phyloP scores from a whole-genome alignment of 2,888 invertebrate species.

The Phalangium opilio region DNA sequence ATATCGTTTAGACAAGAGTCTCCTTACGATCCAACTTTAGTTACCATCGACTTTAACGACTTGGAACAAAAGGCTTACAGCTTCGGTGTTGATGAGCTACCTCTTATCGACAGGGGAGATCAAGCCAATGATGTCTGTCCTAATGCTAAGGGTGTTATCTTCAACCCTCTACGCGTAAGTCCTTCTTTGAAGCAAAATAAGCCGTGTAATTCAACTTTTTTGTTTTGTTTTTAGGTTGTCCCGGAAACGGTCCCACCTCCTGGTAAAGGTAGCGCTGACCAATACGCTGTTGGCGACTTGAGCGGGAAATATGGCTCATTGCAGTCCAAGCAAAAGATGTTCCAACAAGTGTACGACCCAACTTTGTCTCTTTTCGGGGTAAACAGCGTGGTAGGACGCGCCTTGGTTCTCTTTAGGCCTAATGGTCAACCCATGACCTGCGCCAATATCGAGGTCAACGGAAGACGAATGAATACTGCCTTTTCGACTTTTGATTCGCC shows the following conservation, averaged over 20 bases:
- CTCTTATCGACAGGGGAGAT: conserved; percentile 17
- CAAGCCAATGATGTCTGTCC: conserved; percentile 38
- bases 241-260: conserved; percentile 33
- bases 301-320: conserved; percentile 52
- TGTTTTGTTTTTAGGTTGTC: conserved; percentile 26
- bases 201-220: too few species aligned
- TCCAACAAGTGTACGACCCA: conserved; percentile 41
- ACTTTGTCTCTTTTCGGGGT: conserved; percentile 67
- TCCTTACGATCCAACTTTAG: conserved; percentile 20
- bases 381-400: conserved; percentile 61
- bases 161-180: conserved; percentile 46
- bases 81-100: conserved; percentile 22
- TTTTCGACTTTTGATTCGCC: conserved; percentile 72
- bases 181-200: neutral
- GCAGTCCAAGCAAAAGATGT: conserved; percentile 10
- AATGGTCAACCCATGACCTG: conserved; percentile 27
- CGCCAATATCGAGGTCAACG: conserved; percentile 29
- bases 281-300: conserved; percentile 76
- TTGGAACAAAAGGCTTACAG: conserved; percentile 18
- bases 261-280: conserved; percentile 62
- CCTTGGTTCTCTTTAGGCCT: conserved; percentile 48
- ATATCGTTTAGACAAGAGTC: conserved; percentile 20
- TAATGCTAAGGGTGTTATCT: conserved; percentile 50
- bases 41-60: conserved; percentile 36
- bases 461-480: conserved; percentile 51